These are phyloP conservation scores for Hirudinaria manillensis DNA, from an alignment of 2,888 invertebrate genomes.

Conservation along the genomic window DNA sequence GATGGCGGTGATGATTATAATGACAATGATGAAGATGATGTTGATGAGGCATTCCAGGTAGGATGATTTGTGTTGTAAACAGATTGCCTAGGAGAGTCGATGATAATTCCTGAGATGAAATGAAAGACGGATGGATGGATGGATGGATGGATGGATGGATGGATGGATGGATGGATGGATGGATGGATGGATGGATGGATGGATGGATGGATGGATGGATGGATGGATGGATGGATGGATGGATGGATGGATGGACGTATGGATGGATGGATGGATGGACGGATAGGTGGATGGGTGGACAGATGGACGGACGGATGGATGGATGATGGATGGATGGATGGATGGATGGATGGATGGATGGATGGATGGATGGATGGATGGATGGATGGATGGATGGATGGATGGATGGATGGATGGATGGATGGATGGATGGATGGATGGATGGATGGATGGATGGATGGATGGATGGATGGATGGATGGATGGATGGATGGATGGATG, in stretches of 20 bases:
- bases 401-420: slow-evolving; percentile 17
- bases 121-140: slow-evolving; percentile 17
- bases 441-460: slow-evolving; percentile 15
- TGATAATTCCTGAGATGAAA: slow-evolving; percentile 9
- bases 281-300: slow-evolving; percentile 10
- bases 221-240: slow-evolving; percentile 22
- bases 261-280: slow-evolving; percentile 18
- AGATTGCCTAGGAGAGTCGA: too few species aligned
- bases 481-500: slow-evolving; percentile 15
- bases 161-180: slow-evolving; percentile 17
- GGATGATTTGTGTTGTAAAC: too few species aligned
- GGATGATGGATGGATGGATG: slow-evolving; percentile 12
- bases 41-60: slow-evolving; percentile 15
- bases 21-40: slow-evolving; percentile 25
- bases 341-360: slow-evolving; percentile 20
- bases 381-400: slow-evolving; percentile 16
- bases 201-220: slow-evolving; percentile 23
- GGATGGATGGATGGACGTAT: slow-evolving; percentile 17
- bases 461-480: slow-evolving; percentile 18
- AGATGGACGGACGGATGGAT: slow-evolving; percentile 6
- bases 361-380: slow-evolving; percentile 17
- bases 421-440: slow-evolving; percentile 17
- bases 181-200: slow-evolving; percentile 22
- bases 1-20: slow-evolving; percentile 30
- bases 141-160: slow-evolving; percentile 22